Percentiles rank a stretch among this genome's conserved stretches.
phyloP scores from a whole-genome alignment of 1,140 invertebrate species.

The Drosophila saltans region DNA sequence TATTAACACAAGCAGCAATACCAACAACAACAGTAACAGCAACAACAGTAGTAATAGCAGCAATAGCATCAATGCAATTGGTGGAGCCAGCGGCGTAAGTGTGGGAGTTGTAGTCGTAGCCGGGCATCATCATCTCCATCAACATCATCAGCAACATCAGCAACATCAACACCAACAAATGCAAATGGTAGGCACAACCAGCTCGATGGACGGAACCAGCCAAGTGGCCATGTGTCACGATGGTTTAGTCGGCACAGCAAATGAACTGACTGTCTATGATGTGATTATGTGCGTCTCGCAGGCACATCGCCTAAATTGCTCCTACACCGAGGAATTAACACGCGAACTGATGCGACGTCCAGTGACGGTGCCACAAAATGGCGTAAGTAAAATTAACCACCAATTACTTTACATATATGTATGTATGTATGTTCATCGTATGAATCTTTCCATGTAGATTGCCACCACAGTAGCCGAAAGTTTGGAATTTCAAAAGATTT shows the following conservation, averaged over 20 bases:
- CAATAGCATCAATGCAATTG: conserved; percentile 20
- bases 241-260: conserved; percentile 63
- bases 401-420: no score
- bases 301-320: conserved; percentile 94
- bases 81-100: conserved; percentile 77
- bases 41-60: conserved; percentile 50
- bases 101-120: conserved; percentile 65
- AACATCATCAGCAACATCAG: conserved; percentile 54
- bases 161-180: conserved; percentile 37
- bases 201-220: conserved; percentile 30
- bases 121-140: conserved; percentile 45
- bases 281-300: conserved; percentile 94
- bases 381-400: conserved; percentile 61
- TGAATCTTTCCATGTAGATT: conserved; percentile 57
- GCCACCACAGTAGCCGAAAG: conserved; percentile 87
- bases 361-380: conserved; percentile 83
- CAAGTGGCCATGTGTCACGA: conserved; percentile 73
- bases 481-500: conserved; percentile 88
- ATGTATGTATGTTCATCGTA: no score
- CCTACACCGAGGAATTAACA: conserved; percentile 94
- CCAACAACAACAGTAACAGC: conserved; percentile 65
- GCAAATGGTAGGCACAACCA: conserved; percentile 49
- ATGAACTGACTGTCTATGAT: conserved; percentile 89
- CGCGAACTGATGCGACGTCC: conserved; percentile 86
- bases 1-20: conserved; percentile 57